Evolutionary conservation across 2,888 invertebrate species (phyloP).

Genomic region (Scrobipalpa atriplicella): DNA sequence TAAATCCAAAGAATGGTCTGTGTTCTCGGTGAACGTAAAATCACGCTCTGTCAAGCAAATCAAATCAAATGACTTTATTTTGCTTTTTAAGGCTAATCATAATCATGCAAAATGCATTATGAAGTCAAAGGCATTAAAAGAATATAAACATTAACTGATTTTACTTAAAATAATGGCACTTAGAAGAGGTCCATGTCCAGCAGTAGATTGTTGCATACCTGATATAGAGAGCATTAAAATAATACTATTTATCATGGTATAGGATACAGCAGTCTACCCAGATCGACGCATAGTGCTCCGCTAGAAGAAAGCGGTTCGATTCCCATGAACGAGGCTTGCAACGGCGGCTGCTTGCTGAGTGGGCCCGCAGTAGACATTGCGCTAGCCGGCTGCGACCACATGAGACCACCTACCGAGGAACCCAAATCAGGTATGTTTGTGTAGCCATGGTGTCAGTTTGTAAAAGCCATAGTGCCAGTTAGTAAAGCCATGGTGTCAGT

Average conservation of each 20-base stretch:
- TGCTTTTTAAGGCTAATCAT: no score
- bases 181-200: no score
- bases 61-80: no score
- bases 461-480: not conserved
- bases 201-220: no score
- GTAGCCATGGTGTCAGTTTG: not conserved
- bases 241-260: not conserved
- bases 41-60: no score
- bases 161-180: no score
- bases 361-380: constrained; percentile 81
- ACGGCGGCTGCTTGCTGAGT: constrained; percentile 79
- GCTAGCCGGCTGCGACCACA: constrained; percentile 81
- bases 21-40: no score
- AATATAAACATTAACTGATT: no score
- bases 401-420: constrained; percentile 87
- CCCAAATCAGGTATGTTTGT: constrained; percentile 41
- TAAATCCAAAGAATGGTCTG: no score
- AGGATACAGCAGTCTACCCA: constrained; percentile 93
- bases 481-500: not conserved
- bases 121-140: no score
- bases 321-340: constrained; percentile 63
- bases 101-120: no score
- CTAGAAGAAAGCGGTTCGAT: constrained; percentile 72
- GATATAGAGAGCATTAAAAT: not conserved
- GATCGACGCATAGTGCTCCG: constrained; percentile 91